Conservation (phyloP, 2,888 invertebrate species). For the Tortricodes alternella region DNA sequence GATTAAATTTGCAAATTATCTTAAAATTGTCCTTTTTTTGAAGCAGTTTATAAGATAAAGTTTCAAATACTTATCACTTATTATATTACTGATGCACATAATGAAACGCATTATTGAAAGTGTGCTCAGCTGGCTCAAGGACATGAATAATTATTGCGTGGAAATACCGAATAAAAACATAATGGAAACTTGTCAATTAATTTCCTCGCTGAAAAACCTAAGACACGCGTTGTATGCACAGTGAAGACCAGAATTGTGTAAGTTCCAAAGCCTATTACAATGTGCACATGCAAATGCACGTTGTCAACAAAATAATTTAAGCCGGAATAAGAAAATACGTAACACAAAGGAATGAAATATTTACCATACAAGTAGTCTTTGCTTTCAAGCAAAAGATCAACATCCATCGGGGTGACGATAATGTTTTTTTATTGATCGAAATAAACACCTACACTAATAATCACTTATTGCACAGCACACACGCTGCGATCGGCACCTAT, state of each 20-base stretch:
- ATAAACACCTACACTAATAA: slow-evolving; percentile 14
- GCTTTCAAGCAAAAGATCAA: slow-evolving; percentile 62
- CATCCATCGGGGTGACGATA: slow-evolving; percentile 66
- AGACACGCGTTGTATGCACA: background rate
- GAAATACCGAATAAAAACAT: slow-evolving; percentile 34
- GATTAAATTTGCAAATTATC: background rate
- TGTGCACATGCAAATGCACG: background rate
- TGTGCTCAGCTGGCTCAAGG: slow-evolving; percentile 60
- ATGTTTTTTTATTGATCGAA: background rate
- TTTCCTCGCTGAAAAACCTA: no score
- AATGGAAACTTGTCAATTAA: no score
- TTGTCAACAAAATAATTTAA: slow-evolving; percentile 35
- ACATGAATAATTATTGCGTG: slow-evolving; percentile 41
- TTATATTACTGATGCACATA: no score
- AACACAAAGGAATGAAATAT: slow-evolving; percentile 19
- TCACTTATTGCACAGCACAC: background rate
- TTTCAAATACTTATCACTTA: no score
- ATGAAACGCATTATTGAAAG: no score
- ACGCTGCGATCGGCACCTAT: no score
- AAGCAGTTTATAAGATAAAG: background rate
- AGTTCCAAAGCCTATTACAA: no score
- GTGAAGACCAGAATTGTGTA: no score
- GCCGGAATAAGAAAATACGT: slow-evolving; percentile 40
- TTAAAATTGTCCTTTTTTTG: background rate
- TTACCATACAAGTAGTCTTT: slow-evolving; percentile 72